Base-by-base conservation (phyloP, 1,140 invertebrate genomes). In the Hormaphis cornu region DNA sequence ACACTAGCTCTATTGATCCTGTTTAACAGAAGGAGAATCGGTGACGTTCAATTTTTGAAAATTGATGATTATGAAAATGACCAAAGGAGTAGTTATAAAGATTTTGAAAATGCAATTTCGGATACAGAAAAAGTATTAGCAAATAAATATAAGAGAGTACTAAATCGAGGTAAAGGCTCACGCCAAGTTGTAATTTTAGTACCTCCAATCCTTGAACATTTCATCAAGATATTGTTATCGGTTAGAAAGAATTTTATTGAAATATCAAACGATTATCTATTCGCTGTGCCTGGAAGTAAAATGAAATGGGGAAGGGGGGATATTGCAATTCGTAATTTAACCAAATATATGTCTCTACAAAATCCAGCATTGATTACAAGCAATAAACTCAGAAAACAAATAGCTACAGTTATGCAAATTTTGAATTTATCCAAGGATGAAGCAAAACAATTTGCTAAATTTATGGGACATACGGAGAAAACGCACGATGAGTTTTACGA, bases 401-500 rank as follows among this genome's bases (percentile, higher is more conserved):
- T 53, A 12, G 12, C 50, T 14, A 53, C 50, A 14, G 12, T 53
- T 9, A 53, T 53, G 50, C 22, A 53, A 53, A 53, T 53, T 12
- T 14, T 22, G 10, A 12, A 53, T 53, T 14, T 53, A 22, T 9
- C 12, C 12, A 53, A 53, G 20, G 50, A 53, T 12, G 22, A 12
- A 12, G 22, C 50, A 12, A 20, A 9, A 14, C 9, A 12, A 53
- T 53, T 53, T 16, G 22, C 50, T 12, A 22, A 9, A 22, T 53
- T 53, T 20, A 16, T 53, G 50, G 50, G 50, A 53, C 50, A 53
- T 53, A 53, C 50, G 10, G 50, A 53, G 22, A 53, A 53, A 53
- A 53, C 50, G 10, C 50, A 53, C 20, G 22, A 53, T 12, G 50
- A 53, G 10, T 53, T 53, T 53, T 53, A 53, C 22, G 20, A 53